Conservation (phyloP, 2,888 invertebrate genomes). For the Thymelicus sylvestris region DNA sequence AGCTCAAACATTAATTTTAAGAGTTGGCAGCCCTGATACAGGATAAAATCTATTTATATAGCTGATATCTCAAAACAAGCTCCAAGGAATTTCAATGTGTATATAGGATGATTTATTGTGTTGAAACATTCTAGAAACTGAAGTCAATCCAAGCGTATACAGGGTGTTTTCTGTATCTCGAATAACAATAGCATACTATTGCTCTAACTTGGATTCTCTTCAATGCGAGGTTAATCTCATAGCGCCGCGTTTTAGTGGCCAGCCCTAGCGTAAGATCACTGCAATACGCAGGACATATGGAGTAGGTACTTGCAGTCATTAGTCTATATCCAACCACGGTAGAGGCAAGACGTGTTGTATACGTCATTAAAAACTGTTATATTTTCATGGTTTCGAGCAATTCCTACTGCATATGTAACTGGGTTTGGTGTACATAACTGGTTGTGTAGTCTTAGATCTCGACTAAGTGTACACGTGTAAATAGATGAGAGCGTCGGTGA, state of each 20-base stretch:
- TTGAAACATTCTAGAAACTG: not conserved
- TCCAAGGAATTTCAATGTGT: not conserved
- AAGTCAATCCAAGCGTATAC: conserved; percentile 31
- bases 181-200: conserved; percentile 29
- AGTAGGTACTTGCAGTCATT: not conserved
- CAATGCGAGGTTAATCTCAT: conserved; percentile 24
- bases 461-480: conserved; percentile 27
- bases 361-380: no score
- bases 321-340: not conserved
- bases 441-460: conserved; percentile 1
- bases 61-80: no score
- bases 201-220: conserved; percentile 34
- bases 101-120: not conserved
- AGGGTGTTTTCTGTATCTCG: conserved; percentile 26
- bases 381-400: no score
- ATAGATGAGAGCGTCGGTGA: conserved; percentile 41
- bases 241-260: conserved; percentile 51
- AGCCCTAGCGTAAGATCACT: conserved; percentile 28
- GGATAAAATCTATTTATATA: not conserved
- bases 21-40: not conserved
- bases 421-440: not conserved
- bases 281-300: not conserved
- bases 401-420: not conserved
- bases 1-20: no score
- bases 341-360: no score